Evolutionary conservation across 1,140 invertebrate genomes (phyloP).

Genomic region (Armadillidium nasatum): DNA sequence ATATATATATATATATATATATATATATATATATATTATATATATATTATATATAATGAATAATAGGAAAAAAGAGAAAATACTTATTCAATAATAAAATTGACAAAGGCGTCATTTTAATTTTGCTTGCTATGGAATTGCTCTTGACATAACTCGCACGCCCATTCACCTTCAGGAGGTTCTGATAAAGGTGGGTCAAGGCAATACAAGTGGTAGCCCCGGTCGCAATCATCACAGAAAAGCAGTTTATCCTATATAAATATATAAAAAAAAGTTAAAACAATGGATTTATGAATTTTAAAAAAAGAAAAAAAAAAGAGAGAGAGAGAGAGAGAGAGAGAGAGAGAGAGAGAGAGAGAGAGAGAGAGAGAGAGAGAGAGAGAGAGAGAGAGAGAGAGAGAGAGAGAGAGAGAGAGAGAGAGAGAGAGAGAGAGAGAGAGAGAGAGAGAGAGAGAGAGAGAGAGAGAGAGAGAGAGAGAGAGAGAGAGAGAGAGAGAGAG

Average conservation of each 20-base stretch:
- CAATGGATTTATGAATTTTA: not conserved
- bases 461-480: too few relatives aligned
- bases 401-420: too few relatives aligned
- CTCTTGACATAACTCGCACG: constrained; percentile 39
- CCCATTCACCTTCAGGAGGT: constrained; percentile 44
- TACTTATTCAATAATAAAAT: too few relatives aligned
- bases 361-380: too few relatives aligned
- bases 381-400: too few relatives aligned
- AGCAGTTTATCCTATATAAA: constrained; percentile 79
- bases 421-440: too few relatives aligned
- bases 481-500: too few relatives aligned
- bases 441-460: too few relatives aligned
- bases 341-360: too few relatives aligned
- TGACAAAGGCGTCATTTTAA: not conserved
- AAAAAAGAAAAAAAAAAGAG: not conserved
- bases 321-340: too few relatives aligned
- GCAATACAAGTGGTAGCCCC: constrained; percentile 99
- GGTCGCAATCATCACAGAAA: constrained; percentile 99
- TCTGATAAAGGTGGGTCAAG: constrained; percentile 69
- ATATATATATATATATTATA: not conserved
- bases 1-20: constrained; percentile 7
- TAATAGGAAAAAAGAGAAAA: too few relatives aligned
- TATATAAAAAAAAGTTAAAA: not conserved
- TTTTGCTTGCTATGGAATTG: not conserved
- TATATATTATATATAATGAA: too few relatives aligned